phyloP scores from a whole-genome alignment of 2,113 vertebrate species.

The Elgaria multicarinata region DNA sequence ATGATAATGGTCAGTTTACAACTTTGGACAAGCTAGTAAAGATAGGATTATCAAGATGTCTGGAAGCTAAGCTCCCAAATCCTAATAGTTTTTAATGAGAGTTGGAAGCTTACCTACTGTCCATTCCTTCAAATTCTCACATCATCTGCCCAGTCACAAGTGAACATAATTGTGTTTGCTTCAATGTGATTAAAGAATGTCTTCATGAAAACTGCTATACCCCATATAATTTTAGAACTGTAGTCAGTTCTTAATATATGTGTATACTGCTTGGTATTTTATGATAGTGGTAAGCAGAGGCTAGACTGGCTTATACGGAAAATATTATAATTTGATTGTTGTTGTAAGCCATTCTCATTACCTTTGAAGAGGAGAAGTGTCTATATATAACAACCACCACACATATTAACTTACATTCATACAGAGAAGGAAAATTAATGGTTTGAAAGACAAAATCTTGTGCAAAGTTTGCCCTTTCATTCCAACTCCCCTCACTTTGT shows the following conservation, averaged over 20 bases:
- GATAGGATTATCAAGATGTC: conserved; percentile 7
- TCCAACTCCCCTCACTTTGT: neutral
- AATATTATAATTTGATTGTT: neutral
- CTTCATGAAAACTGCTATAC: neutral
- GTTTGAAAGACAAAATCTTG: neutral
- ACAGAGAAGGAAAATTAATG: neutral
- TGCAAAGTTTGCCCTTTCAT: neutral
- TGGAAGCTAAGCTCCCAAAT: conserved; percentile 7
- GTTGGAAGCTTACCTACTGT: neutral
- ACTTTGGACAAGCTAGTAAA: conserved; percentile 2
- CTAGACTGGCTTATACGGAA: neutral
- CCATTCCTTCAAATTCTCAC: neutral
- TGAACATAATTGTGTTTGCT: neutral
- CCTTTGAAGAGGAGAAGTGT: neutral
- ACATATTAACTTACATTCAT: neutral
- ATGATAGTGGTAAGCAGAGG: neutral
- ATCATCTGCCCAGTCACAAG: neutral
- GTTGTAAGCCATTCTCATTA: neutral
- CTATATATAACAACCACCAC: neutral
- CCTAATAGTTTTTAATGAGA: neutral
- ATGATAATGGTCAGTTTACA: neutral
- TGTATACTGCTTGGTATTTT: neutral
- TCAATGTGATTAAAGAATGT: neutral
- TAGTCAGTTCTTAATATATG: neutral
- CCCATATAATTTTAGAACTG: neutral